Percentiles rank a stretch among this genome's conserved stretches.
These are phyloP conservation scores for Drosophila biarmipes DNA, from an alignment of 1,140 invertebrate genomes.

Conservation along the genomic window DNA sequence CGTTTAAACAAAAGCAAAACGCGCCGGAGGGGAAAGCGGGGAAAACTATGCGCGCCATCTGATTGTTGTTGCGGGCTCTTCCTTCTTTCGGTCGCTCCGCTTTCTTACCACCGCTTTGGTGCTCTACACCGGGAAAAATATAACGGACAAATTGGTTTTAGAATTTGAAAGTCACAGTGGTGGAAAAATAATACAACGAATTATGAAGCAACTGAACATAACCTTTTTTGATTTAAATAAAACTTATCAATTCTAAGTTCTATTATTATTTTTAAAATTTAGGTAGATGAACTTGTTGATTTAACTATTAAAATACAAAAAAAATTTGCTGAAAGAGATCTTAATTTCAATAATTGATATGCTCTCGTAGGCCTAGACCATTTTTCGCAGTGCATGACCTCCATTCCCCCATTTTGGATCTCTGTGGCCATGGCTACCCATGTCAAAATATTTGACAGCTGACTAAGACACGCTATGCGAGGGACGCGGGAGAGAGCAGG, in stretches of 20 bases:
- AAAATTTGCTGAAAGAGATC: too few relatives aligned
- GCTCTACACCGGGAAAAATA: constrained; percentile 4
- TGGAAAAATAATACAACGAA: too few relatives aligned
- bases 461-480: constrained; percentile 83
- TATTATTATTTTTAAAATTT: too few relatives aligned
- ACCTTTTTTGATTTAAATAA: too few relatives aligned
- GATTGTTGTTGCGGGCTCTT: constrained; percentile 32
- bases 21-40: constrained; percentile 3
- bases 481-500: constrained; percentile 29
- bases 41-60: constrained; percentile 43
- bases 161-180: too few relatives aligned
- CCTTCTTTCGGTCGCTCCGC: constrained; percentile 25
- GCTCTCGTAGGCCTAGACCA: too few relatives aligned
- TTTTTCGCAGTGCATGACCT: constrained; percentile 6
- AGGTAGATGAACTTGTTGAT: too few relatives aligned
- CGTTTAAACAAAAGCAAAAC: constrained; percentile 66
- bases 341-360: too few relatives aligned
- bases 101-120: constrained; percentile 61
- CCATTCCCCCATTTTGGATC: constrained; percentile 57
- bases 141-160: not conserved
- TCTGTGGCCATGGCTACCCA: constrained; percentile 77
- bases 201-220: too few relatives aligned
- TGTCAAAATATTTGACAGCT: constrained; percentile 85
- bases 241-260: too few relatives aligned
- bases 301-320: too few relatives aligned